Evolutionary conservation across 2,888 invertebrate genomes (phyloP), one percentile per base, ranked within the genome.

Genomic region (Amitus sp.): DNA sequence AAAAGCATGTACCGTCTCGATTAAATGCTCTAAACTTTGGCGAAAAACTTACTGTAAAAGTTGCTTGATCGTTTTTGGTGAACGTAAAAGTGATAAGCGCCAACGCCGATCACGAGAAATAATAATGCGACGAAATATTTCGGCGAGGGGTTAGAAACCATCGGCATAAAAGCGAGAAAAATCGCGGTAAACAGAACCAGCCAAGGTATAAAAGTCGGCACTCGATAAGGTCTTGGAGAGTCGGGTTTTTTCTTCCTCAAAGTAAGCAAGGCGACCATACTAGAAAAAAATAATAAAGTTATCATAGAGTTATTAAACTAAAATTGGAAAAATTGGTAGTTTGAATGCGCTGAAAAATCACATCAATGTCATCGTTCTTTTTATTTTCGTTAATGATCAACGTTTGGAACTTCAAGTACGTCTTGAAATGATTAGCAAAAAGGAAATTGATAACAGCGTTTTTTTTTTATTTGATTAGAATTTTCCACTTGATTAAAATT

Each of bases 211-310:
- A 87, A 72, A 7, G 89, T 88, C 1, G 91, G 91, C 7, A 92
- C 90, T 77, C 87, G 87, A 73, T 93, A 94, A 0, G 93, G 93
- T 55, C 94, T 84, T 0, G 85, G 86, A 18, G 85, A 87, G 58
- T 90, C 81, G 2, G 89, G 87, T 74, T 88, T 89, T 0, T 91
- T 93, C 71, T 81, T 88, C 43, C 94, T 82, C 73, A 95, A 83
- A 0, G 93, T 86, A 28, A 95, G 79, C 13, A 95, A 83, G 0
- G 93, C 89, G 0, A 91, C 85, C 90, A 94, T 92, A n/a, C n/a
- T n/a, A n/a, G n/a, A n/a, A n/a, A n/a, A n/a, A n/a, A n/a, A n/a
- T n/a, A n/a, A n/a, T n/a, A n/a, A n/a, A n/a, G n/a, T n/a, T n/a
- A n/a, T n/a, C n/a, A n/a, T n/a, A n/a, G n/a, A n/a, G n/a, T n/a